Conservation (phyloP, 2,888 invertebrate species). For the Dasysyrphus tricinctus region DNA sequence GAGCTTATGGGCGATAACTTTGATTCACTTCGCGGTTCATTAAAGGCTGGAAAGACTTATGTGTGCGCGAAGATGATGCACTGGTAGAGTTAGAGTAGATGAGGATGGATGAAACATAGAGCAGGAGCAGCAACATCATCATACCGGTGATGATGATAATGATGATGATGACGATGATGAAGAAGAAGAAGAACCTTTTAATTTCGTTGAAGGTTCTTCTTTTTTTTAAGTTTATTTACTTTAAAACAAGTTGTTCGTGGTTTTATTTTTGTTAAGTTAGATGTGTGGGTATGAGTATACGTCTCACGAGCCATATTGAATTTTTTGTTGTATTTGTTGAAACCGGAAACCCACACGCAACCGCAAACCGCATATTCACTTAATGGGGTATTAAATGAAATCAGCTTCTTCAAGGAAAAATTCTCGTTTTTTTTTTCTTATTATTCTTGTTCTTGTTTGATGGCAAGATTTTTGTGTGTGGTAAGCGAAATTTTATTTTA, state of each 20-base stretch:
- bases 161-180: constrained; percentile 4
- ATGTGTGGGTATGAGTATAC: constrained; percentile 42
- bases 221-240: constrained; percentile 64
- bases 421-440: constrained; percentile 27
- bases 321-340: constrained; percentile 57
- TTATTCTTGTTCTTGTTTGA: constrained; percentile 14
- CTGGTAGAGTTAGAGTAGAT: constrained; percentile 38
- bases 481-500: constrained; percentile 55
- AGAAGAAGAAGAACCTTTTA: constrained; percentile 67
- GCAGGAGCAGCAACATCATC: constrained; percentile 34
- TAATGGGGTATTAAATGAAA: constrained; percentile 75
- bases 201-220: constrained; percentile 58
- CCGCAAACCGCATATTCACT: constrained; percentile 62
- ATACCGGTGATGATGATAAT: not conserved
- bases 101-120: constrained; percentile 62
- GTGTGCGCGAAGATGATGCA: constrained; percentile 63
- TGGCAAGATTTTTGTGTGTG: constrained; percentile 3
- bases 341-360: constrained; percentile 76
- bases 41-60: constrained; percentile 79
- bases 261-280: constrained; percentile 12
- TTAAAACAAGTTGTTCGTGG: constrained; percentile 69
- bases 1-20: constrained; percentile 77
- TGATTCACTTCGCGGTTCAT: constrained; percentile 83
- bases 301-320: constrained; percentile 71
- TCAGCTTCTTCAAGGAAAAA: constrained; percentile 67